Conservation (phyloP, 1,140 invertebrate genomes). For the Drosophila athabasca region DNA sequence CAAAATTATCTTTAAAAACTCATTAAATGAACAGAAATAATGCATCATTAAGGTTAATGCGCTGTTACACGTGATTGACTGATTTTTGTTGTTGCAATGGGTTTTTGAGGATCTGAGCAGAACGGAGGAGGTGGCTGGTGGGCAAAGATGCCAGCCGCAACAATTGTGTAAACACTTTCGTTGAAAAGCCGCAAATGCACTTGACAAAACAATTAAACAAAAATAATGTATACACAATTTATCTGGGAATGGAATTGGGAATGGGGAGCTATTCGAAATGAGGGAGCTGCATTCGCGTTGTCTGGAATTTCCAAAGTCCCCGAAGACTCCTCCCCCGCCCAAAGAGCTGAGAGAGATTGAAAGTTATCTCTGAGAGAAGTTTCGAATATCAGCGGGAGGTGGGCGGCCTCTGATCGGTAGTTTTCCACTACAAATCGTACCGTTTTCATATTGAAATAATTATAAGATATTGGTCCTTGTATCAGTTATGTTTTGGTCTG, state of each 20-base stretch:
- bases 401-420: not conserved
- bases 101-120: not conserved
- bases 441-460: no score
- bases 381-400: not conserved
- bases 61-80: slow-evolving; percentile 20
- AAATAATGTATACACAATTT: slow-evolving; percentile 4
- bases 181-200: slow-evolving; percentile 29
- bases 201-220: slow-evolving; percentile 42
- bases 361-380: slow-evolving; percentile 1
- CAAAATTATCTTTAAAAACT: no score
- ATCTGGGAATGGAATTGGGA: not conserved
- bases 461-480: no score
- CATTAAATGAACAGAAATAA: no score
- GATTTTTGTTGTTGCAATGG: not conserved
- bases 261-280: slow-evolving; percentile 17
- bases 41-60: slow-evolving; percentile 22
- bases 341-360: no score
- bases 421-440: not conserved
- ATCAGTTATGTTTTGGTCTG: no score
- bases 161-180: slow-evolving; percentile 49
- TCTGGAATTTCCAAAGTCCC: slow-evolving; percentile 21
- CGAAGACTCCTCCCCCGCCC: no score
- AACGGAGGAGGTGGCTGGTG: slow-evolving; percentile 5
- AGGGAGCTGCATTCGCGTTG: no score
- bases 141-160: slow-evolving; percentile 35